Percentiles rank a stretch among this genome's conserved stretches.
Evolutionary conservation across 2,113 vertebrate species (phyloP).

Genomic region (Taurulus bubalis): DNA sequence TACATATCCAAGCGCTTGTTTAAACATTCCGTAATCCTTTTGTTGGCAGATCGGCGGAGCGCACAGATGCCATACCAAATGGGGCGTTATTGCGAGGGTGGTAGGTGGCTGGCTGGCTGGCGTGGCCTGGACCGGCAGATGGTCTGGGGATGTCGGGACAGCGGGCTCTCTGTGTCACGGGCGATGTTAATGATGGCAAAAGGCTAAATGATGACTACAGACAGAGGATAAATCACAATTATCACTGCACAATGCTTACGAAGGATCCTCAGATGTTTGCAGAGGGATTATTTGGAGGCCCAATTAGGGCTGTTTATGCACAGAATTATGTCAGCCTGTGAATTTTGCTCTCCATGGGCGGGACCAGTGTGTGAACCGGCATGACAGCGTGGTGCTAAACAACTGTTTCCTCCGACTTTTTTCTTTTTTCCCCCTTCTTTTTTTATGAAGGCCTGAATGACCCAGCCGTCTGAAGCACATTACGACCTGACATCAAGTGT

Average conservation of each 20-base stretch:
- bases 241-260: slow-evolving; percentile 39
- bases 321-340: slow-evolving; percentile 12
- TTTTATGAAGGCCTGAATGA: not conserved
- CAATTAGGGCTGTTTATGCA: slow-evolving; percentile 49
- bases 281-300: slow-evolving; percentile 34
- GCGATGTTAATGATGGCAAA: slow-evolving; percentile 71
- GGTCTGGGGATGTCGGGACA: slow-evolving; percentile 68
- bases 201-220: slow-evolving; percentile 66
- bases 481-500: not conserved
- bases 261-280: slow-evolving; percentile 46
- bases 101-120: slow-evolving; percentile 64
- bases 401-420: not conserved
- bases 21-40: slow-evolving; percentile 58
- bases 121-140: slow-evolving; percentile 67
- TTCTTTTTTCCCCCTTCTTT: not conserved
- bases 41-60: slow-evolving; percentile 61
- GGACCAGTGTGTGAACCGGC: not conserved
- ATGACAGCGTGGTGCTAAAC: slow-evolving; percentile 2
- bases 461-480: not conserved
- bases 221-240: slow-evolving; percentile 57
- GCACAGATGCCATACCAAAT: slow-evolving; percentile 69
- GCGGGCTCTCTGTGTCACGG: slow-evolving; percentile 63
- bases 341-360: not conserved
- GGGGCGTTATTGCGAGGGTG: slow-evolving; percentile 52
- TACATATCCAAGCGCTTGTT: slow-evolving; percentile 63